These are phyloP conservation scores for Lucilia cuprina DNA, from an alignment of 1,140 invertebrate species.

Conservation along the genomic window DNA sequence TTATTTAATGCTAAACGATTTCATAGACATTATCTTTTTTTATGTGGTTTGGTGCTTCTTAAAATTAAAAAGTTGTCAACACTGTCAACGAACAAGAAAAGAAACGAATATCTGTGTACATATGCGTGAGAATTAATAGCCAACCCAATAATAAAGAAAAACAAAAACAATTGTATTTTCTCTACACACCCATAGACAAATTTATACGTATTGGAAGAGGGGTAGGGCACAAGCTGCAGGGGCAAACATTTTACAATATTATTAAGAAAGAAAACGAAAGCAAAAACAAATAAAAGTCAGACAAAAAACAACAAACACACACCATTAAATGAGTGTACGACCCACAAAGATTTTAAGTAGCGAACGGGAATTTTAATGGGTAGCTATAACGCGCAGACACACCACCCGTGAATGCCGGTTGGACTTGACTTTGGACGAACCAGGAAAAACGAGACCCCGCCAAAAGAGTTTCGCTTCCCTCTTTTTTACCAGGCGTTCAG, in stretches of 20 bases:
- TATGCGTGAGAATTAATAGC: background rate
- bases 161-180: background rate
- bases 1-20: no score
- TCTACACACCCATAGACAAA: no score
- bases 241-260: background rate
- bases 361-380: slow-evolving; percentile 29
- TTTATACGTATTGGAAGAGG: background rate
- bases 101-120: background rate
- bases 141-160: background rate
- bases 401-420: slow-evolving; percentile 37
- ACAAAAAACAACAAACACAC: background rate
- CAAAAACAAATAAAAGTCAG: background rate
- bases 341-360: slow-evolving; percentile 25
- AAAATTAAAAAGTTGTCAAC: no score
- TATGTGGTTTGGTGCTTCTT: no score
- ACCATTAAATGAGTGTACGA: background rate
- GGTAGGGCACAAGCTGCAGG: background rate
- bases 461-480: slow-evolving; percentile 63
- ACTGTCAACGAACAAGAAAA: no score
- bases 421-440: slow-evolving; percentile 46
- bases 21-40: no score
- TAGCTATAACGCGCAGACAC: slow-evolving; percentile 29
- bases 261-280: background rate
- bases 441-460: slow-evolving; percentile 62
- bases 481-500: slow-evolving; percentile 61